A percentile compares a stretch with the other conserved stretches of the same genome.
phyloP scores from a whole-genome alignment of 2,888 invertebrate genomes.

The Thysanoteuthis rhombus region DNA sequence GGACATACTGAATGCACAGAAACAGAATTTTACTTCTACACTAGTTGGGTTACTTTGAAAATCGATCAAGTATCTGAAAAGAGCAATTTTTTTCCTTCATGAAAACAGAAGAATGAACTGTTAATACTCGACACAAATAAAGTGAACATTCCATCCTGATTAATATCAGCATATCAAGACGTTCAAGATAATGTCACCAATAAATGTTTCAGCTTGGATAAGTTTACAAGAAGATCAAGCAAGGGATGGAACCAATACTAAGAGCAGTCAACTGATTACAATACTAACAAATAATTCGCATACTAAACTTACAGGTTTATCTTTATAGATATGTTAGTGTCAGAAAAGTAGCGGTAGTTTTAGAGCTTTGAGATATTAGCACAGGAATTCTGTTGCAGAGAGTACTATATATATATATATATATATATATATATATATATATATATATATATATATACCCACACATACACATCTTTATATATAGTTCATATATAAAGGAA shows the following conservation, averaged over 20 bases:
- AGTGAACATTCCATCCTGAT: neutral
- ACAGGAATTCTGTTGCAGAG: neutral
- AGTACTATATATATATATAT: too few relatives aligned
- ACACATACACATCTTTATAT: neutral
- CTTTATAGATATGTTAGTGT: neutral
- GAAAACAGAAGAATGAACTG: neutral
- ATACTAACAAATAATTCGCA: neutral
- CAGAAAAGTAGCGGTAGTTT: neutral
- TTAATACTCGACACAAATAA: neutral
- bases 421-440: neutral
- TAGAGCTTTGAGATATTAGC: neutral
- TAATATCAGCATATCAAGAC: neutral
- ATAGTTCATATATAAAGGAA: neutral
- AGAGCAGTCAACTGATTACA: neutral
- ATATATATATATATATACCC: neutral
- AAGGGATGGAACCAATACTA: neutral
- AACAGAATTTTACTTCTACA: neutral
- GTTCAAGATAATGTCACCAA: neutral
- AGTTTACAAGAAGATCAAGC: neutral
- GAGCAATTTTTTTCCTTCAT: too few relatives aligned
- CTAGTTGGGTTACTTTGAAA: neutral
- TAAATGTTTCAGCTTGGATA: neutral
- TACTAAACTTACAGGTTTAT: neutral
- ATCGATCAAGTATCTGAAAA: neutral
- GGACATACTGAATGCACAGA: neutral